Evolutionary conservation across 2,797 vertebrate genomes (phyloP), one percentile per base, ranked within the genome.

Genomic region (Presbytis comata): DNA sequence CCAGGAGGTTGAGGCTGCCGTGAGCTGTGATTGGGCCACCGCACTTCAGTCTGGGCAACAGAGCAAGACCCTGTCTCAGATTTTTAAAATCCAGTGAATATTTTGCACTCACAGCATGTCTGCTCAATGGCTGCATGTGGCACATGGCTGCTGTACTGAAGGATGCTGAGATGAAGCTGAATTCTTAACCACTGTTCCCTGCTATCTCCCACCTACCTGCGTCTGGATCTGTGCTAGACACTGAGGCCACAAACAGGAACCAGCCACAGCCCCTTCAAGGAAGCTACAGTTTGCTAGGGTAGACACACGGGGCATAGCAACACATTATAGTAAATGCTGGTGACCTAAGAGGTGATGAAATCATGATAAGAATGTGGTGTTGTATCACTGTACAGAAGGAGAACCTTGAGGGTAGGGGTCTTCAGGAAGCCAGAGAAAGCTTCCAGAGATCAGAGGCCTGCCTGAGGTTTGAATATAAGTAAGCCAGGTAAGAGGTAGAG

Each of bases 261-360:
- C 44, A 59, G 78, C 8, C 28, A 39, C 44, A 6, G 6, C 33
- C 70, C 70, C 19, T 48, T 79, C 8, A 11, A 78, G 84, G 72
- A 57, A 50, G 28, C 41, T 19, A 72, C 39, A 0, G 22, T 44
- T 48, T 83, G 21, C 4, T 36, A 24, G 14, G 36, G 75, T 70
- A 17, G 50, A 79, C 19, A 64, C 61, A 24, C 0, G 4, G 46
- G 50, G 53, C 14, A 2, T 17, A 22, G 80, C n/a, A 17, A 22
- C n/a, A 11, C 6, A 8, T 10, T 1, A 22, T 44, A 44, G 8
- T 6, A 0, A 0, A 4, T 1, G 5, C 30, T 24, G 19, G 30
- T 36, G 22, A 70, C 81, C 12, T 17, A 9, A 79, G 79, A 82
- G 11, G 19, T 12, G 30, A 21, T 8, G 24, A n/a, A 26, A 59